Evolutionary conservation across 1,140 invertebrate genomes (phyloP).

Genomic region (Periplaneta americana): DNA sequence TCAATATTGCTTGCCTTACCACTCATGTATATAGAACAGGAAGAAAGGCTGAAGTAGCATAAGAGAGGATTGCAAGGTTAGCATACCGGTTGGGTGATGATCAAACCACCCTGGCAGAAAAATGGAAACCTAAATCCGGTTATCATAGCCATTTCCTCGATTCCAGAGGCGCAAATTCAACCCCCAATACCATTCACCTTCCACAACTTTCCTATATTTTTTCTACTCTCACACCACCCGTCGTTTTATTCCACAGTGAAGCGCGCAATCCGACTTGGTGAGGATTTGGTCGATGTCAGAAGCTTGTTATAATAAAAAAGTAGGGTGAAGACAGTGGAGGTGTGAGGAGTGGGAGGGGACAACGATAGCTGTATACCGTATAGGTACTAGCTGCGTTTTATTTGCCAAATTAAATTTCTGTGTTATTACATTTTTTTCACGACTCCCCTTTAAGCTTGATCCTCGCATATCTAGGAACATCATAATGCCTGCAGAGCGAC

Average conservation of each 20-base stretch:
- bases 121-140: conserved; percentile 44
- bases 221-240: not conserved
- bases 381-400: conserved; percentile 9
- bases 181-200: too few species aligned
- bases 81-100: not conserved
- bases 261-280: conserved; percentile 5
- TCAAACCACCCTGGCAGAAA: conserved; percentile 32
- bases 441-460: conserved; percentile 10
- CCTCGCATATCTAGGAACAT: not conserved
- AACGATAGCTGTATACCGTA: not conserved
- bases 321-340: not conserved
- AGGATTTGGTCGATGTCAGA: conserved; percentile 1
- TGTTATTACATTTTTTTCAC: conserved; percentile 31
- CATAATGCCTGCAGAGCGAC: not conserved
- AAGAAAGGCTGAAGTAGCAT: not conserved
- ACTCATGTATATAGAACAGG: not conserved
- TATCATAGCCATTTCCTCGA: conserved; percentile 40
- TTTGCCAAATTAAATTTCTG: conserved; percentile 34
- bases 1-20: conserved; percentile 7
- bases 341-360: not conserved
- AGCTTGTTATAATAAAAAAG: not conserved
- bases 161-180: conserved; percentile 21
- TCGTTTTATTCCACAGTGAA: not conserved
- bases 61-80: not conserved
- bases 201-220: not conserved